A percentile compares a stretch with the other conserved stretches of the same genome.
Conservation (phyloP, 2,113 vertebrate genomes). For the Pongo abelii region DNA sequence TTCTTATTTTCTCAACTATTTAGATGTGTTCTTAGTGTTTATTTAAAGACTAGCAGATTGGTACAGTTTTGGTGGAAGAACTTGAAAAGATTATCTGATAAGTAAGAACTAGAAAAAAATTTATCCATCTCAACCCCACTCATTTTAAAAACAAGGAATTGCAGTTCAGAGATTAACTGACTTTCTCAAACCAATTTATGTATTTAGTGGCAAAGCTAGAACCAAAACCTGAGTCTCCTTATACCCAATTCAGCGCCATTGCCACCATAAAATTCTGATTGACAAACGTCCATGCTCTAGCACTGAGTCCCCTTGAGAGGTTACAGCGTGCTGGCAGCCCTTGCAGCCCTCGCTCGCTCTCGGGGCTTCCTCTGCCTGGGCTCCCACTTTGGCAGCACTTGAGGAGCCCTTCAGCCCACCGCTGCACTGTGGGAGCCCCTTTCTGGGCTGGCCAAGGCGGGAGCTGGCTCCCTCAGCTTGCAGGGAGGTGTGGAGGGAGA, state of each 20-base stretch:
- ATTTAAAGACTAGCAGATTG: slow-evolving; percentile 3
- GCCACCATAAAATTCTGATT: background rate
- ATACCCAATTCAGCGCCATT: background rate
- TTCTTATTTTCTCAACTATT: background rate
- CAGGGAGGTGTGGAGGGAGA: no score
- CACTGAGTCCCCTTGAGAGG: background rate
- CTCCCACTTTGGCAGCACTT: no score
- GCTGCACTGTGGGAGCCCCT: no score
- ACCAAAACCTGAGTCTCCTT: background rate
- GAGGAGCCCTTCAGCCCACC: no score
- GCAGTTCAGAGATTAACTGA: background rate
- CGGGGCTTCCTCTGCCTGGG: no score
- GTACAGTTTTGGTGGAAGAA: background rate
- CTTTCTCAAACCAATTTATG: background rate
- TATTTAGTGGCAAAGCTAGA: background rate
- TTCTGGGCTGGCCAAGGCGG: no score
- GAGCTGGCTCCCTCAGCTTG: no score
- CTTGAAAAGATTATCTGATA: background rate
- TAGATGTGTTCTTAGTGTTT: background rate
- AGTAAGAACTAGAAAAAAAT: background rate
- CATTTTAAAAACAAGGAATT: background rate
- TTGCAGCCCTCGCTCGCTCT: no score
- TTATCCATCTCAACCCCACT: background rate
- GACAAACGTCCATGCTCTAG: background rate
- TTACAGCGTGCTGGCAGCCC: no score